Conservation (phyloP, 2,797 vertebrate genomes). For the Alectoris magna region DNA sequence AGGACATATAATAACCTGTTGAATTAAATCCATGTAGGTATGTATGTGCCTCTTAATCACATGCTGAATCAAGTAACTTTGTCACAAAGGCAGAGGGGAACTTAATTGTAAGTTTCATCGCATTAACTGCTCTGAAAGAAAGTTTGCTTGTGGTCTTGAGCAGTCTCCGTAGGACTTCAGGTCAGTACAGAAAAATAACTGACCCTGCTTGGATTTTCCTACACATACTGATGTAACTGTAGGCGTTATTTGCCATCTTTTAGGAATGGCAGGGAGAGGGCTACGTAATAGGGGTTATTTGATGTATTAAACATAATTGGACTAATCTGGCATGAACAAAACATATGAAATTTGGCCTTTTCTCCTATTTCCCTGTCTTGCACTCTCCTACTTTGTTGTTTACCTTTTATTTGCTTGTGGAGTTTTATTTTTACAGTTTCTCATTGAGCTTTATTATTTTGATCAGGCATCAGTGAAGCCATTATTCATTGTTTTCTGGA, state of each 20-base stretch:
- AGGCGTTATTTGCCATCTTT: accelerated
- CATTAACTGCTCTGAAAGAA: neutral
- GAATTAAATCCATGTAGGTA: neutral
- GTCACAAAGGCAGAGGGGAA: neutral
- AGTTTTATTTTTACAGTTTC: neutral
- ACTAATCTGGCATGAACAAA: neutral
- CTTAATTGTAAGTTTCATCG: neutral
- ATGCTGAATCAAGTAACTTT: neutral
- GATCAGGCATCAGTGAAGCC: neutral
- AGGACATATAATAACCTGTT: neutral
- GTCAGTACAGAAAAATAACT: neutral
- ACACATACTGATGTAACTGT: neutral
- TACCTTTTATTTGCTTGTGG: neutral
- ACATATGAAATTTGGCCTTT: neutral
- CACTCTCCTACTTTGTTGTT: neutral
- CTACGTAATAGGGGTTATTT: neutral
- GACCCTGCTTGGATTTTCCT: neutral
- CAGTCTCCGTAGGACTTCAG: neutral
- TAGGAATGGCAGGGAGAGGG: neutral
- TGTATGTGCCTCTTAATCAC: neutral
- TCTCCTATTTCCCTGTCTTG: neutral
- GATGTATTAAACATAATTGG: neutral
- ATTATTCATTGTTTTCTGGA: neutral
- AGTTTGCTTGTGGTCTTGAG: neutral
- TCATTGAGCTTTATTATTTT: neutral